Conservation (phyloP, 2,113 vertebrate genomes). For the Bubo scandiacus region DNA sequence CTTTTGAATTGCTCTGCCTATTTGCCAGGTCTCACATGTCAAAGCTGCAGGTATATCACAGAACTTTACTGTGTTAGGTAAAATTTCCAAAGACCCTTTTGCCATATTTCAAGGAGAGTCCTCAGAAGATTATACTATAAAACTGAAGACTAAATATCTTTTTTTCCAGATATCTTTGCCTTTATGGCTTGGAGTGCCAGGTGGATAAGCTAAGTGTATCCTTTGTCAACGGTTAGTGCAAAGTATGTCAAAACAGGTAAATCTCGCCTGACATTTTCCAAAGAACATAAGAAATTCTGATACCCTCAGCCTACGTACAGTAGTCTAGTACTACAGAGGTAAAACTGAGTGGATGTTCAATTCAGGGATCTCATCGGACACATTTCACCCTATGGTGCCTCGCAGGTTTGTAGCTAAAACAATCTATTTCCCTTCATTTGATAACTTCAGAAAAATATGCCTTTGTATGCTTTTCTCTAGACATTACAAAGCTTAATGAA, state of each 20-base stretch:
- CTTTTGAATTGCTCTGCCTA: not conserved
- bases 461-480: not conserved
- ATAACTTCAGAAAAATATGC: not conserved
- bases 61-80: not conserved
- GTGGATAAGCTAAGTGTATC: not conserved
- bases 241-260: not conserved
- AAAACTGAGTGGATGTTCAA: not conserved
- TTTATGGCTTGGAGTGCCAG: not conserved
- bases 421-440: not conserved
- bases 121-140: not conserved
- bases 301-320: accelerated
- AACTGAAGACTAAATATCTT: not conserved
- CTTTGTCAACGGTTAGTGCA: not conserved
- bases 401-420: not conserved
- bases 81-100: not conserved
- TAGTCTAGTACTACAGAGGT: not conserved
- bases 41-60: not conserved
- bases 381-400: not conserved
- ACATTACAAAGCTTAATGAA: not conserved
- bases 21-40: not conserved
- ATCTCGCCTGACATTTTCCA: not conserved
- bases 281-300: not conserved
- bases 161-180: not conserved
- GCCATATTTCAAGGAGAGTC: not conserved
- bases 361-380: not conserved